phyloP scores from a whole-genome alignment of 35 echinoderm and acorn worm species.

The Chiridota heheva region DNA sequence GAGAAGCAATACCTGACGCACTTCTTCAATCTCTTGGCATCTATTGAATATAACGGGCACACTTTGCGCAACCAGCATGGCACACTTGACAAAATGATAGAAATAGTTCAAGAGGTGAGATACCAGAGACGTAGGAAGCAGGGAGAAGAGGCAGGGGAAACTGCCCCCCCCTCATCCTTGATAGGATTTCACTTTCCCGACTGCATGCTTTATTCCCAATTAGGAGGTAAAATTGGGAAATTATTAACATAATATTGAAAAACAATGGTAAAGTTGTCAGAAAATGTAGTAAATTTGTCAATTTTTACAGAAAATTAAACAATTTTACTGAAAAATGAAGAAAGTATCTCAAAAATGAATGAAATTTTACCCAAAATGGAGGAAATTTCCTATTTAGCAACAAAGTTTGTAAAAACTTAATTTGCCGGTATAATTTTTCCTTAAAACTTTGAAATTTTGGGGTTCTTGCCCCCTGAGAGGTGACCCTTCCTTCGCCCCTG shows the following conservation, averaged over 20 bases:
- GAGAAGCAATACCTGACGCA: constrained; percentile 78
- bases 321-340: background rate
- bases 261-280: no score
- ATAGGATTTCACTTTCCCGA: no score
- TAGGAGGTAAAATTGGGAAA: no score
- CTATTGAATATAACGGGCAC: constrained; percentile 86
- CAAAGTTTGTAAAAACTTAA: no score
- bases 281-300: background rate
- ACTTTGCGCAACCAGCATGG: constrained; percentile 80
- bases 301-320: background rate
- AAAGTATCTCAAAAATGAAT: background rate
- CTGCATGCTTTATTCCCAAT: no score
- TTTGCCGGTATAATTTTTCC: no score
- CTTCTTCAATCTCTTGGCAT: constrained; percentile 72
- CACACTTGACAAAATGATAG: constrained; percentile 80
- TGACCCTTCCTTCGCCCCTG: no score
- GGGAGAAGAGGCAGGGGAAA: no score
- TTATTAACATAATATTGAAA: no score
- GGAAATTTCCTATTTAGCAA: no score
- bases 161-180: background rate
- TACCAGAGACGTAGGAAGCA: background rate
- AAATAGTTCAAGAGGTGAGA: constrained; percentile 88
- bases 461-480: no score
- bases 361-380: background rate
- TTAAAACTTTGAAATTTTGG: no score